phyloP scores from a whole-genome alignment of 2,797 vertebrate genomes.

The Bradypus variegatus region DNA sequence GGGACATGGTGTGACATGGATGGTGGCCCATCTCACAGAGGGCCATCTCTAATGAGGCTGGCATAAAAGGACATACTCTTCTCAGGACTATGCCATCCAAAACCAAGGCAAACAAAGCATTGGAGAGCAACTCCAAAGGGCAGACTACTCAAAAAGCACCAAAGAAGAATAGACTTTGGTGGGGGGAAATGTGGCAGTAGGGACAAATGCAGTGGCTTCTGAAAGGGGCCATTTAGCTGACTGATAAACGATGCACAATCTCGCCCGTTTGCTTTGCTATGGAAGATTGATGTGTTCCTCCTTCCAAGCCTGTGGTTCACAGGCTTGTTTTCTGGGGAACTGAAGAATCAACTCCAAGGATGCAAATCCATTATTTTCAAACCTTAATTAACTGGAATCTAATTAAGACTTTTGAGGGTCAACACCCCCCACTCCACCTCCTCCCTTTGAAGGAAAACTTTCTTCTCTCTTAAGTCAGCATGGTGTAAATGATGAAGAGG shows the following conservation, averaged over 20 bases:
- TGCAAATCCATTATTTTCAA: slow-evolving; percentile 46
- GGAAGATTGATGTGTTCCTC: neutral
- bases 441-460: slow-evolving; percentile 27
- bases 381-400: slow-evolving; percentile 55
- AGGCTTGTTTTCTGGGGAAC: slow-evolving; percentile 28
- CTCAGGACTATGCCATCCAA: neutral
- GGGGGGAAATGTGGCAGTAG: neutral
- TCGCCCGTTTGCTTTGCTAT: neutral
- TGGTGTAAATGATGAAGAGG: neutral
- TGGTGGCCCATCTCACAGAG: neutral
- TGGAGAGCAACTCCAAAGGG: neutral
- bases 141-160: neutral
- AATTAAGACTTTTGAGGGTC: slow-evolving; percentile 46
- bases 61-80: neutral
- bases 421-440: neutral
- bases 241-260: neutral
- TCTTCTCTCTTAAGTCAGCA: slow-evolving; percentile 30
- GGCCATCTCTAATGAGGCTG: neutral
- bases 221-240: slow-evolving; percentile 9
- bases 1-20: neutral
- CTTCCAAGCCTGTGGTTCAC: neutral
- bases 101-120: slow-evolving; percentile 11
- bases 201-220: neutral
- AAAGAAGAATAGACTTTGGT: neutral
- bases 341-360: slow-evolving; percentile 34